Evolutionary conservation across 2,888 invertebrate species (phyloP).

Genomic region (Oligia fasciuncula): DNA sequence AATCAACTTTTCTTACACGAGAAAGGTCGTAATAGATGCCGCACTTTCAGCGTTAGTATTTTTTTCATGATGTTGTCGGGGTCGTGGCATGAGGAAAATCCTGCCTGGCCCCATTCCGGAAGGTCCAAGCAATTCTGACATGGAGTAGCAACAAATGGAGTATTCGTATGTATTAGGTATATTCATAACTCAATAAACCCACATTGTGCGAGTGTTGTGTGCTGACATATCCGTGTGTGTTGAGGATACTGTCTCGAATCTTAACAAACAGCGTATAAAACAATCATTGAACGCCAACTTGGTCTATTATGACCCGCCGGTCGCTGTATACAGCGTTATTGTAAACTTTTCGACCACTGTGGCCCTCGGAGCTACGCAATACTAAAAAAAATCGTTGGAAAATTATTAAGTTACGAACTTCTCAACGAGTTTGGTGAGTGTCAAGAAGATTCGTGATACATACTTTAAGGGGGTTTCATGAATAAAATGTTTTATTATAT

Average conservation of each 20-base stretch:
- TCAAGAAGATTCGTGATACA: neutral
- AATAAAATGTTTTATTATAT: neutral
- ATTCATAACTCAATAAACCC: neutral
- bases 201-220: neutral
- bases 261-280: neutral
- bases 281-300: neutral
- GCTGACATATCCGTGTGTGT: no score
- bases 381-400: no score
- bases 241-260: neutral
- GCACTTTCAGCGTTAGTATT: conserved; percentile 34
- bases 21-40: conserved; percentile 36
- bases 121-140: conserved; percentile 6
- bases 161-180: neutral
- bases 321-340: no score
- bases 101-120: conserved; percentile 48
- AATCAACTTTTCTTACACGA: conserved; percentile 40
- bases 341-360: no score
- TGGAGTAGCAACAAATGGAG: conserved; percentile 13
- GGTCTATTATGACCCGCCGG: no score
- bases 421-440: no score
- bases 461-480: neutral
- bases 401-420: no score
- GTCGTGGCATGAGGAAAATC: conserved; percentile 29
- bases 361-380: no score
- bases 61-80: conserved; percentile 51